Conservation (phyloP, 2,113 vertebrate genomes). For the Marmota monax region DNA sequence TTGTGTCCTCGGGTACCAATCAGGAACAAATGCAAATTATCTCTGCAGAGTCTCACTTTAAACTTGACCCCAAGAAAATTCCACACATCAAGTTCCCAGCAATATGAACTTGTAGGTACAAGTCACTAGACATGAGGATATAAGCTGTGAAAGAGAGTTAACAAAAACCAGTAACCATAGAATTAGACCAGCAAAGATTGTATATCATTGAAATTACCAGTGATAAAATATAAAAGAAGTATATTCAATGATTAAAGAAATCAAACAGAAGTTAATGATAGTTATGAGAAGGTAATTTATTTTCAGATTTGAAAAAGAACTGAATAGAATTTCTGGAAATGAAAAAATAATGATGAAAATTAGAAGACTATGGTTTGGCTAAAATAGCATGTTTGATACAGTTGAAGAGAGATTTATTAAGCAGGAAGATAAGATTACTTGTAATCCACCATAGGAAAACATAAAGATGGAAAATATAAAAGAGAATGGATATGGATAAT, state of each 20-base stretch:
- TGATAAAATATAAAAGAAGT: neutral
- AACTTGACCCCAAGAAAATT: neutral
- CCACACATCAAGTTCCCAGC: neutral
- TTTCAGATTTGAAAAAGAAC: conserved; percentile 10
- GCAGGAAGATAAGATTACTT: neutral
- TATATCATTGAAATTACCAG: neutral
- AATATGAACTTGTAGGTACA: neutral
- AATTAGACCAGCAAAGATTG: neutral
- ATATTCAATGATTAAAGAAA: neutral
- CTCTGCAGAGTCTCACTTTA: neutral
- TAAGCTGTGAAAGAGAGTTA: neutral
- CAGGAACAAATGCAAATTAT: neutral
- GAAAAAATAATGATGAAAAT: neutral
- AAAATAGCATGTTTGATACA: neutral
- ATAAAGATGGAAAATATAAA: neutral
- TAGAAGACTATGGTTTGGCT: neutral
- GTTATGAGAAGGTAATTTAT: neutral
- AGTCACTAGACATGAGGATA: neutral
- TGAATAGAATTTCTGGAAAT: conserved; percentile 5
- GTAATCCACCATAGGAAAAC: neutral
- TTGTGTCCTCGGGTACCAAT: neutral
- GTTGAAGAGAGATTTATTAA: neutral
- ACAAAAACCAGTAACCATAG: neutral
- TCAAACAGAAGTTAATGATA: neutral
- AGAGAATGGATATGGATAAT: neutral